Evolutionary conservation across 2,888 invertebrate species (phyloP).

Genomic region (Ectobius pallidus): DNA sequence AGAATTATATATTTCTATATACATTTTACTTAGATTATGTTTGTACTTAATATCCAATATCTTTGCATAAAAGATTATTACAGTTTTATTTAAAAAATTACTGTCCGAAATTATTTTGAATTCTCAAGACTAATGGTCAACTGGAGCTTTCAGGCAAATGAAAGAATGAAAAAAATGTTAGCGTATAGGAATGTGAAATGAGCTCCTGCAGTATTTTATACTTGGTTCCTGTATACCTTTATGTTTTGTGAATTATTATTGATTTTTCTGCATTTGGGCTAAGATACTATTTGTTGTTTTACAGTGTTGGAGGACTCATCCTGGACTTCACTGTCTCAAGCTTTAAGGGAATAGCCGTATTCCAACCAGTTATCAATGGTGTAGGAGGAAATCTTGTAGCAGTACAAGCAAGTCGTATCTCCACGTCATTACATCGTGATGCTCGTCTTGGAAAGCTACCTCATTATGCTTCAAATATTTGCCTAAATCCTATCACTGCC

Average conservation of each 20-base stretch:
- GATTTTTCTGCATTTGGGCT: no score
- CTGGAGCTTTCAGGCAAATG: no score
- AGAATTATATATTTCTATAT: no score
- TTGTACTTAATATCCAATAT: no score
- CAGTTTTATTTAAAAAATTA: no score
- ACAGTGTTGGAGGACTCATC: constrained; percentile 83
- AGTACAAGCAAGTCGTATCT: constrained; percentile 87
- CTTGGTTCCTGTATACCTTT: not conserved
- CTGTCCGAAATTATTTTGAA: no score
- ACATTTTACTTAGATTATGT: no score
- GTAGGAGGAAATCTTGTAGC: constrained; percentile 93
- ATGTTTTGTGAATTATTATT: not conserved
- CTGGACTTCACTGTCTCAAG: constrained; percentile 82
- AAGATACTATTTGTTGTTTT: constrained; percentile 39
- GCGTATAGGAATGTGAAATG: no score
- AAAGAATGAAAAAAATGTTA: no score
- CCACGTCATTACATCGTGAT: constrained; percentile 78
- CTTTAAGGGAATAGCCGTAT: constrained; percentile 88
- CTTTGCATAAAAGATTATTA: no score
- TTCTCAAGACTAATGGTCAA: no score
- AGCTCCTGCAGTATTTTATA: not conserved
- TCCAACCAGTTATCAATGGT: constrained; percentile 90
- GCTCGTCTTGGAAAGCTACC: constrained; percentile 60
- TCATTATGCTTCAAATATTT: constrained; percentile 54
- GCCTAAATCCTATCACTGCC: constrained; percentile 61